phyloP scores from a whole-genome alignment of 2,888 invertebrate genomes.

The Xestoiulus laeticollis region DNA sequence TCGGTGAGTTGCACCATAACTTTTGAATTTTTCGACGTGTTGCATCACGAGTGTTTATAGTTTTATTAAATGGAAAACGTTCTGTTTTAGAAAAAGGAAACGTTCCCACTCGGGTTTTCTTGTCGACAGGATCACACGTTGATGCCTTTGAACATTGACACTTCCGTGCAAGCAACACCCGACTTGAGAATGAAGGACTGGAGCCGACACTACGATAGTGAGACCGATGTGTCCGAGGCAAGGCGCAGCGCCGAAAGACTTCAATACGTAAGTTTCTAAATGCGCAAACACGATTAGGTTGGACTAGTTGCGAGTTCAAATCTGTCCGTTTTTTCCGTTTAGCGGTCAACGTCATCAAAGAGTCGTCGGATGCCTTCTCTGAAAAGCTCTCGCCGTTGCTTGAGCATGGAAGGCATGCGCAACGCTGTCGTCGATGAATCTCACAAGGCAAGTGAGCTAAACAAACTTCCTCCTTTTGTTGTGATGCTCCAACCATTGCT shows the following conservation, averaged over 20 bases:
- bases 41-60: no score
- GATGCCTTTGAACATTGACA: conserved; percentile 47
- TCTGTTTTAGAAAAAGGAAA: conserved; percentile 13
- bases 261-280: conserved; percentile 48
- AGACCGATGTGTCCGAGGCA: conserved; percentile 50
- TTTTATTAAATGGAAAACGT: not conserved
- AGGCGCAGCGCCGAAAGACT: conserved; percentile 55
- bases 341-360: conserved; percentile 52
- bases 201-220: conserved; percentile 51
- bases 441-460: conserved; percentile 52
- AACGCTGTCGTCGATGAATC: conserved; percentile 53
- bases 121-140: conserved; percentile 40
- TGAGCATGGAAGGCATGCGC: conserved; percentile 53
- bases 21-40: no score
- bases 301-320: not conserved
- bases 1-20: not conserved
- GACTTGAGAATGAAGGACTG: conserved; percentile 53
- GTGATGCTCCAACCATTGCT: no score
- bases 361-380: conserved; percentile 50
- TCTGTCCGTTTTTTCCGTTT: conserved; percentile 46
- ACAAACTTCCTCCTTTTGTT: not conserved
- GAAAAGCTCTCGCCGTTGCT: conserved; percentile 52
- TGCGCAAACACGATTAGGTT: not conserved
- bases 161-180: conserved; percentile 51
- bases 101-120: conserved; percentile 2